Base-by-base conservation (phyloP, 2,113 vertebrate genomes). In the Oreochromis tanganicae region DNA sequence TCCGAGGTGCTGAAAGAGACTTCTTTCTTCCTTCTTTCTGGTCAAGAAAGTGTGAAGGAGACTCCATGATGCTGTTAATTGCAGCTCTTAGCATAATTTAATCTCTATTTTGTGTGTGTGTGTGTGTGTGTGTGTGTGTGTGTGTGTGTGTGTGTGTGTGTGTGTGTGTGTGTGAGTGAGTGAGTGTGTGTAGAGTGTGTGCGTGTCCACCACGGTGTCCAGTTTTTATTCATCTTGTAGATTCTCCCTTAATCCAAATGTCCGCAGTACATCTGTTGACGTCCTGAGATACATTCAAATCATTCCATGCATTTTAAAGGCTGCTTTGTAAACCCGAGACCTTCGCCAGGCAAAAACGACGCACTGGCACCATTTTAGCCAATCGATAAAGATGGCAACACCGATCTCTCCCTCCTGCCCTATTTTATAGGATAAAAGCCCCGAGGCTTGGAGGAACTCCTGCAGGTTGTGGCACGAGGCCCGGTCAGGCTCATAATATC, bases 381-480 rank as follows among this genome's bases (percentile, higher is more conserved):
- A 9, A 21, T 57, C 6, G n/a, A 29, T 27, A 61, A 68, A 21
- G 56, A 54, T 34, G 83, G 38, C 55, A 80, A 36, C 81, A 48
- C 34, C 82, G 79, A 63, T 83, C 71, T 81, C 85, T 90, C 79
- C 81, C 9, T 91, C 81, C 29, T 91, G 87, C 48, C 82, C 82
- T 79, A 86, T 59, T 91, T 88, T 89, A 34, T 27, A 8, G 17
- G 55, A 61, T 38, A 21, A 57, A 90, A 87, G 89, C 92, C 92
- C 90, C 3, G 36, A 83, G 87, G 85, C 85, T 87, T 19, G 16
- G 84, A 75, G 88, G 80, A 80, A 83, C 91, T 89, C 88, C 83
- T 85, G 92, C 92, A 90, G 91, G 87, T 92, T 87, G 87, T 75
- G 81, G 82, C 86, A 84, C 9, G 43, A 84, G 59, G 61, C 86